phyloP scores from a whole-genome alignment of 2,888 invertebrate genomes.

The Trissolcus brochymenae region DNA sequence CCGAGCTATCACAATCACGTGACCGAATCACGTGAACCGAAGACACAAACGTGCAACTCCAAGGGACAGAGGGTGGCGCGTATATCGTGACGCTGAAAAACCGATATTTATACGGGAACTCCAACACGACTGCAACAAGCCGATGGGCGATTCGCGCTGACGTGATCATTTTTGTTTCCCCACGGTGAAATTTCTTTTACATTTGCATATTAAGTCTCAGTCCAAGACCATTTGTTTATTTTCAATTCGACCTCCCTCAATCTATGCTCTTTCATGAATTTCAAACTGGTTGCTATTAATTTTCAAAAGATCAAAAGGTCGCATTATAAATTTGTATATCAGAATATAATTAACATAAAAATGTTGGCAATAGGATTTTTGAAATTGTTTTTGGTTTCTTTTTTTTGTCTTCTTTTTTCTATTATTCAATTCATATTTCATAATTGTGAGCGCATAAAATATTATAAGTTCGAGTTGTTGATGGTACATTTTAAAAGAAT shows the following conservation, averaged over 20 bases:
- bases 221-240: too few relatives aligned
- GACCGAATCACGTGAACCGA: conserved; percentile 10
- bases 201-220: neutral
- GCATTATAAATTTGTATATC: too few relatives aligned
- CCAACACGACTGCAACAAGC: neutral
- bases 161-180: neutral
- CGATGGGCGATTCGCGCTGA: neutral
- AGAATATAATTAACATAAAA: too few relatives aligned
- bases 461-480: neutral
- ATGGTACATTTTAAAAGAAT: neutral
- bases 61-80: neutral
- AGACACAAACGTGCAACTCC: conserved; percentile 5
- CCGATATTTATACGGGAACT: conserved; percentile 4
- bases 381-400: too few relatives aligned
- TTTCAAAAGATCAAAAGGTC: too few relatives aligned
- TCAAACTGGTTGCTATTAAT: too few relatives aligned
- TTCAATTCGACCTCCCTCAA: too few relatives aligned
- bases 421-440: neutral
- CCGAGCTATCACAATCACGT: conserved; percentile 36
- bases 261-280: too few relatives aligned
- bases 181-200: neutral
- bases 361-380: too few relatives aligned
- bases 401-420: neutral
- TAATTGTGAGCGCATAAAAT: neutral
- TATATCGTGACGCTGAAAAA: conserved; percentile 3